Conservation (phyloP, 92 coral and sea anemone species). For the Bergia sp. region DNA sequence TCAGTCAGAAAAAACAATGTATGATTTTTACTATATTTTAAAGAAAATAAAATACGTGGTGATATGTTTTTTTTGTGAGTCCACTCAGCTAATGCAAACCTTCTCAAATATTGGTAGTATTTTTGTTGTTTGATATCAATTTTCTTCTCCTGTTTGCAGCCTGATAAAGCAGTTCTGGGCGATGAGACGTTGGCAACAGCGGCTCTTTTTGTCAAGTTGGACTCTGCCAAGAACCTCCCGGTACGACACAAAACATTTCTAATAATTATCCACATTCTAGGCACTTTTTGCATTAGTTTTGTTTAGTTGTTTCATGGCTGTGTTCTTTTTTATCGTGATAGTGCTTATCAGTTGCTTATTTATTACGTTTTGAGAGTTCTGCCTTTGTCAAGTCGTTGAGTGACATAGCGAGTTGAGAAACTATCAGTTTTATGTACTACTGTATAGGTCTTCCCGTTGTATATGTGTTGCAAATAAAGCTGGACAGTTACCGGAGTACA, state of each 20-base stretch:
- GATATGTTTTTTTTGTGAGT: too few relatives aligned
- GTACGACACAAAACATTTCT: slow-evolving; percentile 56
- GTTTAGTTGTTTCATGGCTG: not conserved
- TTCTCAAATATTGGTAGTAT: not conserved
- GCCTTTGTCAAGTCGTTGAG: not conserved
- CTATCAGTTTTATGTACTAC: not conserved
- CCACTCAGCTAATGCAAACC: not conserved
- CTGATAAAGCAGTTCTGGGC: slow-evolving; percentile 78
- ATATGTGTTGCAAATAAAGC: not conserved
- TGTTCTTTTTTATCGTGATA: too few relatives aligned
- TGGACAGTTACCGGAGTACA: not conserved
- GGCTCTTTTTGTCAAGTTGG: slow-evolving; percentile 94
- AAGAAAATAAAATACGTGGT: too few relatives aligned
- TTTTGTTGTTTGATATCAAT: not conserved
- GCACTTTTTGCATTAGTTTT: too few relatives aligned
- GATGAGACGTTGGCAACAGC: slow-evolving; percentile 95
- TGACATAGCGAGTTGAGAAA: not conserved
- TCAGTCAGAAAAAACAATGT: too few relatives aligned
- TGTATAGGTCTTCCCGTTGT: not conserved
- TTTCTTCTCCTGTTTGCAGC: slow-evolving; percentile 45
- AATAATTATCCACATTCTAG: not conserved
- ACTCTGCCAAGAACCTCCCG: slow-evolving; percentile 96
- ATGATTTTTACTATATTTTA: too few relatives aligned
- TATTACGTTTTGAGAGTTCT: not conserved
- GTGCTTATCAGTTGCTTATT: not conserved